Base-by-base conservation (phyloP, 1,140 invertebrate genomes). In the Mycetomoellerius zeteki region DNA sequence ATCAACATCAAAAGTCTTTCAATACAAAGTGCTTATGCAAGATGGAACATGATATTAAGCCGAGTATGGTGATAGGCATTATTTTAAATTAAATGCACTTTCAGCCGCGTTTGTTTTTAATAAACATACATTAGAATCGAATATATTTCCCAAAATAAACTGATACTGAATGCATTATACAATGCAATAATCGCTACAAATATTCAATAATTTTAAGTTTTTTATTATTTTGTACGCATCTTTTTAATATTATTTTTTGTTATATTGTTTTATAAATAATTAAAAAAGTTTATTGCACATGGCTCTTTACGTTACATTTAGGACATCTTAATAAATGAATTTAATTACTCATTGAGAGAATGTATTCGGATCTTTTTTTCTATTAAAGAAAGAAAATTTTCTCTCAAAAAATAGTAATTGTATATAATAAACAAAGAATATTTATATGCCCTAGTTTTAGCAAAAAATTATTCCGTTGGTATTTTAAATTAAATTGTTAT, bases 21-120 rank as follows among this genome's bases (percentile, higher is more conserved):
- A n/a, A 58, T 58, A 30, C 12, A 24, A 82, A 58, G 0, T 6
- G 37, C 67, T 82, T 73, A 82, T 81, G 52, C 50, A 81, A 72
- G 78, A 81, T 58, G 21, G 58, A 67, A 47, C 24, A 6, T 56
- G 80, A 47, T 72, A 82, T 82, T 71, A 37, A 54, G 3, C n/a
- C 12, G 19, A 4, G 14, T 30, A n/a, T 43, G n/a, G 21, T 47
- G 33, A 58, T 30, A 56, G 14, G 60, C 24, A 14, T 0, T 72
- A 47, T 58, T 72, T 73, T 43, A 47, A 6, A 71, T 54, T 16
- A 43, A 71, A 56, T 72, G 19, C 43, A 67, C 3, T 60, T 60
- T 60, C 8, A 19, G 6, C 0, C 3, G 10, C 5, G 8, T 21
- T 65, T 47, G 27, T 78, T 65, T 77, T 65, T 47, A 10, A 37